Evolutionary conservation across 2,888 invertebrate genomes (phyloP).

Genomic region (Hecatera dysodea): DNA sequence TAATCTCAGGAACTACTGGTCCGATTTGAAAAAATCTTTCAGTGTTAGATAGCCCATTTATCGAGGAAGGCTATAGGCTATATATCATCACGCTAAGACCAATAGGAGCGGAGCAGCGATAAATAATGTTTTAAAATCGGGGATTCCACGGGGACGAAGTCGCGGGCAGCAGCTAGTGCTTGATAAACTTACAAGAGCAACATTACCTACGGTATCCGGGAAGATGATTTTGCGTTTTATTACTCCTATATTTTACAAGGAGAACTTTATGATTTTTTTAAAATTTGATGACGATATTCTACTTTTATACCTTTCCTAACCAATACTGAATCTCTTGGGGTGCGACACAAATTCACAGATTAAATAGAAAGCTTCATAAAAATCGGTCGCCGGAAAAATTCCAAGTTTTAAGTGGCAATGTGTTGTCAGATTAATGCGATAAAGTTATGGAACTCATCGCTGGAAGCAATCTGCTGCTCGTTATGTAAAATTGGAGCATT

Average conservation of each 20-base stretch:
- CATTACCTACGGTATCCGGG: neutral
- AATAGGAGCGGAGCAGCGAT: too few species aligned
- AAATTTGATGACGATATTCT: conserved; percentile 1
- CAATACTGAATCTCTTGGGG: conserved; percentile 1
- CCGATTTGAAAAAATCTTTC: too few species aligned
- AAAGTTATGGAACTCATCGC: conserved; percentile 23
- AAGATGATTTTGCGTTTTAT: neutral
- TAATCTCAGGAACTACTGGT: too few species aligned
- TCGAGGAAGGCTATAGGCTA: too few species aligned
- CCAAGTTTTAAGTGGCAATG: conserved; percentile 36
- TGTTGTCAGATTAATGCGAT: conserved; percentile 32
- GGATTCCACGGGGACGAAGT: too few species aligned
- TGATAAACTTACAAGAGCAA: neutral
- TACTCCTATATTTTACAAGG: neutral
- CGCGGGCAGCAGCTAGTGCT: too few species aligned
- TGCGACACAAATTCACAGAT: conserved; percentile 26
- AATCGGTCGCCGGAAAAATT: conserved; percentile 13
- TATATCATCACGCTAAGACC: too few species aligned
- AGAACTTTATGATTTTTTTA: neutral
- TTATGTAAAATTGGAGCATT: neutral
- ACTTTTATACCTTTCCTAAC: neutral
- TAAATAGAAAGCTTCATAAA: conserved; percentile 8
- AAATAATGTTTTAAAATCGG: too few species aligned
- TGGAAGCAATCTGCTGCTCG: conserved; percentile 10
- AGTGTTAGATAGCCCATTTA: too few species aligned